Evolutionary conservation across 2,113 vertebrate species (phyloP), one percentile per base, ranked within the genome.

Genomic region (Daboia siamensis): DNA sequence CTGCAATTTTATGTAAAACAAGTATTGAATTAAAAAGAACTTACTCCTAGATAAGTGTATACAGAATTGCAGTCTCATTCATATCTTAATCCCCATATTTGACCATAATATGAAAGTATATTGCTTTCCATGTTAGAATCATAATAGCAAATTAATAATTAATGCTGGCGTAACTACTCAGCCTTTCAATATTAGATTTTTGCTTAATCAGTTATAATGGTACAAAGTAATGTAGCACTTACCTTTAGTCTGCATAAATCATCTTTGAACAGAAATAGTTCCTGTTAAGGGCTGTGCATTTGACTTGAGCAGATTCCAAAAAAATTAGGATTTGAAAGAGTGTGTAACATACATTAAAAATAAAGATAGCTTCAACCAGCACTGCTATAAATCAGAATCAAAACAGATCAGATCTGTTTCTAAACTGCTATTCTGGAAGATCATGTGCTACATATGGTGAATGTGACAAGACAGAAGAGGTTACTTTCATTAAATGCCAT

Each of bases 121-220:
- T 88, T 93, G 92, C 88, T 93, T 91, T 91, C 64, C 23, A 93
- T 84, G 21, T 61, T 93, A 88, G 39, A 88, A 24, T 51, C 51
- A 84, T 89, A 93, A 93, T 85, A 88, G 54, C 86, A 91, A 91
- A 89, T 93, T 88, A 91, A 93, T 91, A 91, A 91, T 93, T 93
- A 91, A 93, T 93, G 86, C 64, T 88, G 52, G 84, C 91, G 61
- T 85, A 88, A 80, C 44, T 48, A 88, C 51, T 88, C 29, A 57
- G 39, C 85, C 90, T 87, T 93, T 91, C 52, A 88, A 46, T 87
- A 91, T 85, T 29, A 20, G 80, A 89, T 59, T 93, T 91, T 57
- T 91, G 90, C 24, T 56, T 54, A 20, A 2, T 84, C 61, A 54
- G 39, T 13, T 88, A 86, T 51, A 88, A 46, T 89, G 64, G 69